phyloP scores from a whole-genome alignment of 37 sponge, comb jelly and placozoan genomes.

The Ianthella basta region DNA sequence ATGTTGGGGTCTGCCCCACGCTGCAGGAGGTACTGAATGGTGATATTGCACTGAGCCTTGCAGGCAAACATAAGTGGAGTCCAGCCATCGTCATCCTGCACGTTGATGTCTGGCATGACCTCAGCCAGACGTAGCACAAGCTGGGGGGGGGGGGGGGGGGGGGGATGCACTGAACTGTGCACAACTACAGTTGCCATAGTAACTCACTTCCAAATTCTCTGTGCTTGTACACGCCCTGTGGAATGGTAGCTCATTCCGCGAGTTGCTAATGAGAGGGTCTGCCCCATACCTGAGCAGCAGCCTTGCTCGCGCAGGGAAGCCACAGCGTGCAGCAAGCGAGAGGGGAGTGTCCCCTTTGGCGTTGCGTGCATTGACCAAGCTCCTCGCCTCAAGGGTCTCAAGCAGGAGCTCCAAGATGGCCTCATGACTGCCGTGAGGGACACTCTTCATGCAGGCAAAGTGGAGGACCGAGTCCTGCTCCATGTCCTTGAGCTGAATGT shows the following conservation, averaged over 20 bases:
- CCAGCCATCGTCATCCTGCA: slow-evolving; percentile 64
- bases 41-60: slow-evolving; percentile 27
- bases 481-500: slow-evolving; percentile 48
- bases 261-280: slow-evolving; percentile 44
- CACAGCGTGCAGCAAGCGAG: slow-evolving; percentile 50
- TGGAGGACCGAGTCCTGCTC: slow-evolving; percentile 78
- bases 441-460: slow-evolving; percentile 80
- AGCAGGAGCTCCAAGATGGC: slow-evolving; percentile 63
- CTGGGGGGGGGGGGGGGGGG: slow-evolving; percentile 23
- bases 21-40: slow-evolving; percentile 71
- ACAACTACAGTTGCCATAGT: background rate
- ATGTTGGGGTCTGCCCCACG: slow-evolving; percentile 66
- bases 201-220: slow-evolving; percentile 60
- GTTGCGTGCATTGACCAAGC: slow-evolving; percentile 55
- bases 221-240: slow-evolving; percentile 54
- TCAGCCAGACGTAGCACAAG: slow-evolving; percentile 58
- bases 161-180: background rate
- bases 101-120: slow-evolving; percentile 40
- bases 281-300: slow-evolving; percentile 53
- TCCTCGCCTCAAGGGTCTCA: background rate
- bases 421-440: slow-evolving; percentile 52
- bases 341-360: slow-evolving; percentile 73
- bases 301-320: slow-evolving; percentile 39
- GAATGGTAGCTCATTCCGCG: slow-evolving; percentile 66
- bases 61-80: slow-evolving; percentile 74